These are phyloP conservation scores for Epizoanthus stellaris DNA, from an alignment of 92 coral and sea anemone species.

Conservation along the genomic window DNA sequence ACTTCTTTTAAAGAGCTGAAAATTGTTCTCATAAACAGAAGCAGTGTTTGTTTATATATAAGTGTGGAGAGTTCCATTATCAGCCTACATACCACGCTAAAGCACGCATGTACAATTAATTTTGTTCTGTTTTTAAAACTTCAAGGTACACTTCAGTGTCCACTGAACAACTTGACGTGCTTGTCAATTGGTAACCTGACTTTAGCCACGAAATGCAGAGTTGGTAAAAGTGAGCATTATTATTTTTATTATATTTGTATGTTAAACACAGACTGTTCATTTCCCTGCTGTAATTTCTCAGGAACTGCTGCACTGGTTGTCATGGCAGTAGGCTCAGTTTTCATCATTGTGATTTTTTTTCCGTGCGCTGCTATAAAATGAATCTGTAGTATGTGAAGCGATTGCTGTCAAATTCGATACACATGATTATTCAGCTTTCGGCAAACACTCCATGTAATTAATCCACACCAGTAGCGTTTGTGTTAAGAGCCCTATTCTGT, in stretches of 20 bases:
- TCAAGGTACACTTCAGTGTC: slow-evolving; percentile 16
- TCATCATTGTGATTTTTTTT: not conserved
- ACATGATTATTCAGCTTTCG: not conserved
- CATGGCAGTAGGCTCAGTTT: no score
- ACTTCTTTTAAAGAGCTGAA: not conserved
- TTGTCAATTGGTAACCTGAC: slow-evolving; percentile 27
- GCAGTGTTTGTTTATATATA: no score
- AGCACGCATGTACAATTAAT: no score
- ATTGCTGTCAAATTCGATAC: no score
- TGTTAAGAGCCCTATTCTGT: not conserved
- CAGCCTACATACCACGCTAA: no score
- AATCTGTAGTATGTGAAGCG: no score
- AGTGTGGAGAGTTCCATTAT: no score
- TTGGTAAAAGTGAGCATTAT: slow-evolving; percentile 19
- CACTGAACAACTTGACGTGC: slow-evolving; percentile 47
- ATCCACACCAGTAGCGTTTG: not conserved
- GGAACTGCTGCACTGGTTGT: no score
- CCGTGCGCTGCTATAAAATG: not conserved
- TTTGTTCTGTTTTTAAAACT: not conserved
- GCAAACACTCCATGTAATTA: not conserved
- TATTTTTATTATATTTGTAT: not conserved
- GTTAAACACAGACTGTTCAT: no score
- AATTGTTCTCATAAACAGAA: not conserved
- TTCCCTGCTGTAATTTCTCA: no score
- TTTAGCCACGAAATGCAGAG: slow-evolving; percentile 9